Percentiles rank a stretch among this genome's conserved stretches.
These are phyloP conservation scores for Drosophila multiciliata DNA, from an alignment of 2,888 invertebrate species.

Conservation along the genomic window DNA sequence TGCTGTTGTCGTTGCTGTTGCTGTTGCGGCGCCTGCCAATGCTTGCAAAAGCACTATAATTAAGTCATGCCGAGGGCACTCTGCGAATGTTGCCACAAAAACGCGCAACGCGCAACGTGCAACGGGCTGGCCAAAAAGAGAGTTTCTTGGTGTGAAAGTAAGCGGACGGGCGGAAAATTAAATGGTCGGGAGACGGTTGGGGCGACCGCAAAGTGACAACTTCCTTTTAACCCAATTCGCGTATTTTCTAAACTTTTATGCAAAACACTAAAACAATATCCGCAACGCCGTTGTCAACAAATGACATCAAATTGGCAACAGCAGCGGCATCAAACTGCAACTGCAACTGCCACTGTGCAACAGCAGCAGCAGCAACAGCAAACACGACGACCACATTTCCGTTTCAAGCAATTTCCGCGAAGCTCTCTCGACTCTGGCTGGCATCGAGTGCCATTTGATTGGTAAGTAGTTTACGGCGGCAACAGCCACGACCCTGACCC, in stretches of 20 bases:
- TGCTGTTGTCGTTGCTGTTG: conserved; percentile 48
- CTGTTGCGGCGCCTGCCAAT: conserved; percentile 67
- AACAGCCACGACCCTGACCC: conserved; percentile 70
- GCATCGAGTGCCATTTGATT: conserved; percentile 69
- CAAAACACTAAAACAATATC: conserved; percentile 77
- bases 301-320: conserved; percentile 77
- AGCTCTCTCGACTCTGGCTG: conserved; percentile 45
- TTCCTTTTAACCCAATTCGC: conserved; percentile 73
- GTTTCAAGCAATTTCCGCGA: conserved; percentile 81
- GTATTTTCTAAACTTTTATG: conserved; percentile 58
- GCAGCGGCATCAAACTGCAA: conserved; percentile 36
- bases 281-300: conserved; percentile 77
- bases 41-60: conserved; percentile 83
- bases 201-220: conserved; percentile 56
- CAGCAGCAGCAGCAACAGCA: conserved; percentile 35
- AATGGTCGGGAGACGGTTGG: not conserved
- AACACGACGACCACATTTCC: conserved; percentile 72
- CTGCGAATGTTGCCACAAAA: conserved; percentile 56
- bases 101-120: conserved; percentile 45
- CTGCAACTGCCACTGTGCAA: conserved; percentile 8
- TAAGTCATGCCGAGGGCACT: conserved; percentile 83
- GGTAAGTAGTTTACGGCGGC: conserved; percentile 75
- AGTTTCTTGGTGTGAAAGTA: conserved; percentile 5
- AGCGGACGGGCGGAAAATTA: not conserved
- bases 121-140: conserved; percentile 16